These are phyloP conservation scores for Oscarella lobularis DNA, from an alignment of 37 sponge, comb jelly and placozoan genomes.

Conservation along the genomic window DNA sequence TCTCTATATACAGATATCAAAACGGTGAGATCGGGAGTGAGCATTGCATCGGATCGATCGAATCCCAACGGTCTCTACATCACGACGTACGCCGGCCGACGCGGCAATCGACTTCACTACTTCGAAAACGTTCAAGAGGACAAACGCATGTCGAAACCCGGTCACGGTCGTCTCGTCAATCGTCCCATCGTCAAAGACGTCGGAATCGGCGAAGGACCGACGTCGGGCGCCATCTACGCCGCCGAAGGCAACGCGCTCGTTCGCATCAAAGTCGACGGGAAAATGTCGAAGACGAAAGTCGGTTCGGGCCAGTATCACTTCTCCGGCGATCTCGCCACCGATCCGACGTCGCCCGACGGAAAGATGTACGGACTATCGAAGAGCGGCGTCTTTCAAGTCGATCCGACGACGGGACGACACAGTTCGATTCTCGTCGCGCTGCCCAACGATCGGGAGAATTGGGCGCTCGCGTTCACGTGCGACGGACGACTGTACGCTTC, in stretches of 20 bases:
- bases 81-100: background rate
- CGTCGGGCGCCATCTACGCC: background rate
- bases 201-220: background rate
- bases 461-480: background rate
- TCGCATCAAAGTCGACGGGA: background rate
- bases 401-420: background rate
- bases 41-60: background rate
- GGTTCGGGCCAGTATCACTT: background rate
- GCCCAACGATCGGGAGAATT: background rate
- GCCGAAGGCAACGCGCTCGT: background rate
- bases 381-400: background rate
- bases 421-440: background rate
- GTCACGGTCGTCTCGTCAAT: background rate
- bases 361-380: conserved; percentile 1
- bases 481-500: background rate
- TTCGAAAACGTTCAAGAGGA: background rate
- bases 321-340: background rate
- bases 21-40: background rate
- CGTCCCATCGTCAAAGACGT: background rate
- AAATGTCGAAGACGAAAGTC: background rate
- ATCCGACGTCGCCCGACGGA: background rate
- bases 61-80: background rate
- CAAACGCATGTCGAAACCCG: too few relatives aligned
- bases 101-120: background rate
- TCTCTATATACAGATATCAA: too few relatives aligned